Conservation (phyloP, 2,888 invertebrate species). For the Colletes collaris region DNA sequence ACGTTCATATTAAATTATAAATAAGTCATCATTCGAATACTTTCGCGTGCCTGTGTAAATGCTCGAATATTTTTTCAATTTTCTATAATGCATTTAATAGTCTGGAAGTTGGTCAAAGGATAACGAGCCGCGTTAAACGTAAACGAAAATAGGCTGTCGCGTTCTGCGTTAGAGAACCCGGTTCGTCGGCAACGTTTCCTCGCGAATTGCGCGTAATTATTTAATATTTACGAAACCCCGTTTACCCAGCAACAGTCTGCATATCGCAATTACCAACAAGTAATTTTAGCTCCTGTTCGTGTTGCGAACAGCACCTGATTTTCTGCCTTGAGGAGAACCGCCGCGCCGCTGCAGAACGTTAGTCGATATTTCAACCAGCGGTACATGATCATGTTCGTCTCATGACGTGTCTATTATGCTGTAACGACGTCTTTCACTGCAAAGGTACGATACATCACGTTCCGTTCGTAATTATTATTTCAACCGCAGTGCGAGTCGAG, state of each 20-base stretch:
- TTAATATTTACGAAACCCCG: constrained; percentile 22
- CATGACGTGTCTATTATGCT: constrained; percentile 34
- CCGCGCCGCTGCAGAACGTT: constrained; percentile 2
- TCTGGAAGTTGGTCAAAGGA: no score
- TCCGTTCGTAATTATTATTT: constrained; percentile 37
- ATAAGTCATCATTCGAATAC: no score
- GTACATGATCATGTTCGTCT: constrained; percentile 32
- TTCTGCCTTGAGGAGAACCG: neutral
- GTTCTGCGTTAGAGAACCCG: neutral
- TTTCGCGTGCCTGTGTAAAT: no score
- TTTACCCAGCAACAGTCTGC: constrained; percentile 16
- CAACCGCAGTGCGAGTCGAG: neutral
- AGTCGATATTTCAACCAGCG: constrained; percentile 51
- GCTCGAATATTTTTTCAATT: no score
- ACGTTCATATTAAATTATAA: no score
- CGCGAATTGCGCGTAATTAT: constrained; percentile 10
- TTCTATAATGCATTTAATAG: no score
- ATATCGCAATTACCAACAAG: constrained; percentile 53
- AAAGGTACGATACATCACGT: constrained; percentile 19
- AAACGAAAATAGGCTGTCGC: no score
- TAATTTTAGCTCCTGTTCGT: constrained; percentile 53
- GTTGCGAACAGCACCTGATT: constrained; percentile 40
- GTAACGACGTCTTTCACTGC: constrained; percentile 5
- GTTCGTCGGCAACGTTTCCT: no score
- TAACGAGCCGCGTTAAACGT: no score